A percentile compares a stretch with the other conserved stretches of the same genome.
phyloP scores from a whole-genome alignment of 1,140 invertebrate species.

The Caerostris darwini region DNA sequence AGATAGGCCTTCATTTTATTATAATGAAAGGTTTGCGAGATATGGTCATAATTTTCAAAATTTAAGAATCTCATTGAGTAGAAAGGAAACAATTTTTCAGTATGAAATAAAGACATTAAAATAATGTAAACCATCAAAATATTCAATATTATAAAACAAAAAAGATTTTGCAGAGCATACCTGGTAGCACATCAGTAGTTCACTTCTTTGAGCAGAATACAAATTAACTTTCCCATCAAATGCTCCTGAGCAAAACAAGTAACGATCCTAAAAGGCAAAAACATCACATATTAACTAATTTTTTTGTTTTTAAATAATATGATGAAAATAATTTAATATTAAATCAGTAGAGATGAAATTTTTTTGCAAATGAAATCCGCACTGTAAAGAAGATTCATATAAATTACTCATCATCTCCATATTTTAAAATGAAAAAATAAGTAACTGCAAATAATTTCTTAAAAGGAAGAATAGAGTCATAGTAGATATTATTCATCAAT shows the following conservation, averaged over 20 bases:
- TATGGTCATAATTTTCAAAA: background rate
- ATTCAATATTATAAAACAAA: background rate
- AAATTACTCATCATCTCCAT: too few species aligned
- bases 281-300: background rate
- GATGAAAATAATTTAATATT: too few species aligned
- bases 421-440: too few species aligned
- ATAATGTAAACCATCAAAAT: background rate
- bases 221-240: conserved; percentile 84
- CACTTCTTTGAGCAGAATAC: conserved; percentile 83
- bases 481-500: too few species aligned
- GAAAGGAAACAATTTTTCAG: background rate
- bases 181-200: conserved; percentile 82
- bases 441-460: too few species aligned
- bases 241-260: conserved; percentile 84
- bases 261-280: conserved; percentile 82
- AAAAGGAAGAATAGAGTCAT: too few species aligned
- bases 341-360: too few species aligned
- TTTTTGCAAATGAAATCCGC: too few species aligned
- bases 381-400: too few species aligned
- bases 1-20: too few species aligned
- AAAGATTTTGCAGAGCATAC: conserved; percentile 50
- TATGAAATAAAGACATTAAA: background rate
- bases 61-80: background rate
- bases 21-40: too few species aligned
- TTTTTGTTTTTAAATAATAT: too few species aligned